These are phyloP conservation scores for Patiria pectinifera DNA, from an alignment of 53 echinoderm and acorn worm genomes.

Conservation along the genomic window DNA sequence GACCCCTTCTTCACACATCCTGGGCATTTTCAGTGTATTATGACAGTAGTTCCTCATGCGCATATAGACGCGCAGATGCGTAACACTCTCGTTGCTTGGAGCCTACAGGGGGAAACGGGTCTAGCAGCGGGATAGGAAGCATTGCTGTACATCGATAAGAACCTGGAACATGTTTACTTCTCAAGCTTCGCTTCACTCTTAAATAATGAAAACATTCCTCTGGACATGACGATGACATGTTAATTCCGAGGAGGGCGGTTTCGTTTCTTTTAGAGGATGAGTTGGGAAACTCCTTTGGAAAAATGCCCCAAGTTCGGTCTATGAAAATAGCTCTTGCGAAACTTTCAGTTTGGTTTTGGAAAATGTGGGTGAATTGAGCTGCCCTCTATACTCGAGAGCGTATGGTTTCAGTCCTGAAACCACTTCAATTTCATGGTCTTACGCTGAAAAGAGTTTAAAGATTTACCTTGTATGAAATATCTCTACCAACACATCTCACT, in stretches of 20 bases:
- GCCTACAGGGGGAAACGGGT: neutral
- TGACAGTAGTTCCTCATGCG: neutral
- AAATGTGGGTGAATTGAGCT: too few species aligned
- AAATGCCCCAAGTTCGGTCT: neutral
- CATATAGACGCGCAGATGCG: neutral
- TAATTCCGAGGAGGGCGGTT: slow-evolving; percentile 18
- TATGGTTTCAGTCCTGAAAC: too few species aligned
- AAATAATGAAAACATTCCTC: slow-evolving; percentile 49
- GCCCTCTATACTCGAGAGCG: too few species aligned
- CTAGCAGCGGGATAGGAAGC: slow-evolving; percentile 1
- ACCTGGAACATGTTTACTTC: slow-evolving; percentile 12
- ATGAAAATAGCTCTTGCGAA: neutral
- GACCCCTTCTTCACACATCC: neutral
- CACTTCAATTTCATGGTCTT: too few species aligned
- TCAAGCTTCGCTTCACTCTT: neutral
- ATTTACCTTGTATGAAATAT: too few species aligned
- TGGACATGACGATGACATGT: slow-evolving; percentile 28
- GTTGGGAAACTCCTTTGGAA: neutral
- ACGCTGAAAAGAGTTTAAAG: too few species aligned
- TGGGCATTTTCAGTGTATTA: neutral
- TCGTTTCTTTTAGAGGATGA: slow-evolving; percentile 1
- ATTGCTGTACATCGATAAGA: slow-evolving; percentile 39
- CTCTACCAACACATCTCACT: too few species aligned
- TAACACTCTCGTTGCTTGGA: neutral
- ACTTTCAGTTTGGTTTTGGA: too few species aligned